These are phyloP conservation scores for Tapirus terrestris DNA, from an alignment of 2,113 vertebrate species.

Conservation along the genomic window DNA sequence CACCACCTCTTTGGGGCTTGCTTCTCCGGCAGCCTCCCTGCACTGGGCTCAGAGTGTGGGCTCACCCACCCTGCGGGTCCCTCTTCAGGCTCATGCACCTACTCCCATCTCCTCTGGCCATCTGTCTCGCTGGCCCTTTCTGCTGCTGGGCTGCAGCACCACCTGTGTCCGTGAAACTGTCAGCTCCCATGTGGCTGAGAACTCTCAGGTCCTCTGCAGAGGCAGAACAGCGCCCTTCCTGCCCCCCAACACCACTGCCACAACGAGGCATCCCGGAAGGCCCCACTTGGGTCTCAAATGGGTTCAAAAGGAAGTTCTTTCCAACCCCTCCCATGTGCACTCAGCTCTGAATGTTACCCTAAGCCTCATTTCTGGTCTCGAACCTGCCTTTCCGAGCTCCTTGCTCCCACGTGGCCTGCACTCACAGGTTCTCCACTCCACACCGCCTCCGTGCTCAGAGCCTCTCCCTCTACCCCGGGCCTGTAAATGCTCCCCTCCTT, in stretches of 20 bases:
- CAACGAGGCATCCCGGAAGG: no score
- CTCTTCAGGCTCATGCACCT: fast-evolving
- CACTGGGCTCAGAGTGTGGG: background rate
- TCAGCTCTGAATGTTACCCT: fast-evolving
- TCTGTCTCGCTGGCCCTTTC: background rate
- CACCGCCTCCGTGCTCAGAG: background rate
- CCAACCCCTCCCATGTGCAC: background rate
- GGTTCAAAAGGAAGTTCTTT: background rate
- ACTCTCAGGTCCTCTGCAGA: no score
- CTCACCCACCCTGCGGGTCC: background rate
- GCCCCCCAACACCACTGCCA: background rate
- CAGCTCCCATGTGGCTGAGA: background rate
- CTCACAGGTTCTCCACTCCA: no score
- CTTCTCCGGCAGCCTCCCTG: background rate
- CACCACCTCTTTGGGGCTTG: background rate
- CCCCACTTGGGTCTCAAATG: fast-evolving
- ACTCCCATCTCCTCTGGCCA: background rate
- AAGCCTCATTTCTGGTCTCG: background rate
- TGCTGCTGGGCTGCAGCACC: background rate
- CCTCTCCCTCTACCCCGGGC: background rate
- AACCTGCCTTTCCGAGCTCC: background rate
- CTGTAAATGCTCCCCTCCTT: background rate
- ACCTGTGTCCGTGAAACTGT: background rate
- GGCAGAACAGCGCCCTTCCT: fast-evolving
- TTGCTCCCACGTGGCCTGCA: background rate